These are phyloP conservation scores for Gila robusta DNA, from an alignment of 2,797 vertebrate species.

Conservation along the genomic window DNA sequence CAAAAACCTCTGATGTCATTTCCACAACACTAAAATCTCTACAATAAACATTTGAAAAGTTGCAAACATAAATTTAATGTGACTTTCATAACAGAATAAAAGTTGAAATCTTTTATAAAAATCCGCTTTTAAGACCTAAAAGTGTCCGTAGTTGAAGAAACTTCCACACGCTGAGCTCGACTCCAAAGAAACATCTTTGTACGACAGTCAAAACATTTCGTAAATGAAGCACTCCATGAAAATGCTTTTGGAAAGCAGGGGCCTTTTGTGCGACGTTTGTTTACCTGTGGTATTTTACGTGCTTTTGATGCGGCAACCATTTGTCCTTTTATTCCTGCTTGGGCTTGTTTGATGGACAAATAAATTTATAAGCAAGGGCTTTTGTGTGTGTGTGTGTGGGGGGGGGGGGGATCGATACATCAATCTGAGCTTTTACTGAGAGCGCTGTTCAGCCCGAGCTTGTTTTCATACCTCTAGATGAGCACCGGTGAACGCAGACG, in stretches of 20 bases:
- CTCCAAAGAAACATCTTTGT: background rate
- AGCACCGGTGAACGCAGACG: background rate
- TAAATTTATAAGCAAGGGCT: conserved; percentile 42
- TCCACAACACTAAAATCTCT: background rate
- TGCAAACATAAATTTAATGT: background rate
- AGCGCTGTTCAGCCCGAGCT: conserved; percentile 8
- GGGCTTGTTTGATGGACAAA: conserved; percentile 30
- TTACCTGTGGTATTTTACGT: conserved; percentile 28
- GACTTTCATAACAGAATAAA: background rate
- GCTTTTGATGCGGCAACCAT: conserved; percentile 24
- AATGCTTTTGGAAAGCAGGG: background rate
- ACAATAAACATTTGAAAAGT: background rate
- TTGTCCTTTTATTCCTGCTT: conserved; percentile 28
- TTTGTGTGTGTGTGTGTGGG: background rate
- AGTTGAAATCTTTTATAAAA: background rate
- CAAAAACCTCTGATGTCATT: background rate
- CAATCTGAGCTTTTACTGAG: conserved; percentile 47
- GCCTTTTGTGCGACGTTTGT: conserved; percentile 17
- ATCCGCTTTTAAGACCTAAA: background rate
- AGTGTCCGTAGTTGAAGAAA: background rate
- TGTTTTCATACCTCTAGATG: conserved; percentile 32
- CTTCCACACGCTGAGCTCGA: background rate
- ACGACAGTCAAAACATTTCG: background rate
- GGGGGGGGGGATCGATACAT: conserved; percentile 34
- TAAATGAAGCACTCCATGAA: background rate